Conservation (phyloP, 2,888 invertebrate species). For the Pachycephus smyrnensis region DNA sequence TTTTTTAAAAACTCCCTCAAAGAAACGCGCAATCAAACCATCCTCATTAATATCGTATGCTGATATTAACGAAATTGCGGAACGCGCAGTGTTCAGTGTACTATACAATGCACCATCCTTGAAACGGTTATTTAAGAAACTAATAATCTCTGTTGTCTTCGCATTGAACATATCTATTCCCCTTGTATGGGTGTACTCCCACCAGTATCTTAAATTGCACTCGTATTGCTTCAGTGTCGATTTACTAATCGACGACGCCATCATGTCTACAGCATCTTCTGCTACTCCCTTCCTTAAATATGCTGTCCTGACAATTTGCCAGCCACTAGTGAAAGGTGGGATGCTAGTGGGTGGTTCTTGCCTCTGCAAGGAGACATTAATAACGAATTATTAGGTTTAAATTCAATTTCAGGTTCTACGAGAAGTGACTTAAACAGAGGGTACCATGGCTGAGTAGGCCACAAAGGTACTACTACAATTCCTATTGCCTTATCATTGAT, state of each 20-base stretch:
- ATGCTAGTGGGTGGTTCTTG: constrained; percentile 26
- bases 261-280: constrained; percentile 12
- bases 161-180: constrained; percentile 20
- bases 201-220: constrained; percentile 22
- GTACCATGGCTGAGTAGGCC: constrained; percentile 31
- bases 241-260: constrained; percentile 19
- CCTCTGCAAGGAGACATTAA: constrained; percentile 31
- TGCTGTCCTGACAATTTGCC: constrained; percentile 31
- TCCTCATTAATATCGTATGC: constrained; percentile 21
- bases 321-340: constrained; percentile 33
- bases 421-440: constrained; percentile 12
- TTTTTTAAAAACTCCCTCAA: constrained; percentile 24
- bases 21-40: too few species aligned
- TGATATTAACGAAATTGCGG: constrained; percentile 28
- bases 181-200: constrained; percentile 22
- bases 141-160: constrained; percentile 22
- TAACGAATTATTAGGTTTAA: constrained; percentile 24
- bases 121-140: constrained; percentile 20
- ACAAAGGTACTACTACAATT: constrained; percentile 24
- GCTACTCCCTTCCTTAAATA: constrained; percentile 18
- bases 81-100: constrained; percentile 21
- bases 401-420: constrained; percentile 11
- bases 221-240: constrained; percentile 28
- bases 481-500: constrained; percentile 19
- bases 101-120: constrained; percentile 10